A percentile compares a stretch with the other conserved stretches of the same genome.
Conservation (phyloP, 1,140 invertebrate species). For the Drosophila lacertosa region DNA sequence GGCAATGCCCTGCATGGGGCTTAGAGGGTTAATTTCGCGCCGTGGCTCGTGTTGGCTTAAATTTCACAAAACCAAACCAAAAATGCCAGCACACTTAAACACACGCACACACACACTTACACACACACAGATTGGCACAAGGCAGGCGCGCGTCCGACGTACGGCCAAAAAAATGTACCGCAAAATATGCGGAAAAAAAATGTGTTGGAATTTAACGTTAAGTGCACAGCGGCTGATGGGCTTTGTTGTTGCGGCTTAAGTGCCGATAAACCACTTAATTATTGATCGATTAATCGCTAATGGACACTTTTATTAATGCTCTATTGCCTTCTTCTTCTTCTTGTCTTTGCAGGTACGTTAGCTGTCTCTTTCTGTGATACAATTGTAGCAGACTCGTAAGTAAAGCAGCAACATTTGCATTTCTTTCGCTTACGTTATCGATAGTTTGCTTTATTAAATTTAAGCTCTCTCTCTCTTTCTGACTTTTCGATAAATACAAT, state of each 20-base stretch:
- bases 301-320: background rate
- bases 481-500: too few species aligned
- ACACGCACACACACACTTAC: constrained; percentile 2
- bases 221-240: background rate
- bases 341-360: constrained; percentile 34
- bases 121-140: background rate
- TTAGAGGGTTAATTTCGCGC: constrained; percentile 40
- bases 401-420: background rate
- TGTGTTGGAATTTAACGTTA: constrained; percentile 6
- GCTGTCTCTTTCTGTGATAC: background rate
- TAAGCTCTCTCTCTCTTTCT: too few species aligned
- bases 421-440: background rate
- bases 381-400: background rate
- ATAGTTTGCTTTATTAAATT: background rate
- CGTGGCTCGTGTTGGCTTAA: constrained; percentile 5
- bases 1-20: constrained; percentile 25
- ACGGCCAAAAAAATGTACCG: constrained; percentile 44
- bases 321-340: background rate
- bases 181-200: constrained; percentile 48
- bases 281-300: constrained; percentile 15
- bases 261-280: background rate
- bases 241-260: background rate
- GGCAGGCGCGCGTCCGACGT: constrained; percentile 26
- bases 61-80: constrained; percentile 20
- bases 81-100: constrained; percentile 23